Evolutionary conservation across 2,113 vertebrate genomes (phyloP).

Genomic region (Otis tarda): DNA sequence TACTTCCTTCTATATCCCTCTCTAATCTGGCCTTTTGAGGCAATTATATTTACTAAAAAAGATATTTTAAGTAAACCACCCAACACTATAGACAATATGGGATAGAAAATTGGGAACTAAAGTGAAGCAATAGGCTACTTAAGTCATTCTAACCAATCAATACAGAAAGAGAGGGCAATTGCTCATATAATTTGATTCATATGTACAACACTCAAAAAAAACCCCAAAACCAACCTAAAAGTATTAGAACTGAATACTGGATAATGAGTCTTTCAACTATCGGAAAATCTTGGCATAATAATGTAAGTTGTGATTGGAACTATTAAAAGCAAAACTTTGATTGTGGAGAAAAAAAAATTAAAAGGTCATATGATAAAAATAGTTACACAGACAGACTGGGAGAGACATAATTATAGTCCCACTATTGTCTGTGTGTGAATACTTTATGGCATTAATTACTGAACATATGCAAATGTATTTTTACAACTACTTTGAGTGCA

Average conservation of each 20-base stretch:
- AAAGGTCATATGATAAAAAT: constrained; percentile 24
- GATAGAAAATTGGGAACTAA: constrained; percentile 20
- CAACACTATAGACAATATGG: not conserved
- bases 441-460: constrained; percentile 53
- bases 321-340: constrained; percentile 46
- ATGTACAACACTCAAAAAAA: not conserved
- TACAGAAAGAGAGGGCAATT: constrained; percentile 8
- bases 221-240: not conserved
- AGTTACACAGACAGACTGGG: constrained; percentile 26
- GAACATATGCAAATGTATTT: constrained; percentile 47
- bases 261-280: constrained; percentile 47
- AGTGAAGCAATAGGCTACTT: not conserved
- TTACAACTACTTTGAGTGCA: not conserved
- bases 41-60: constrained; percentile 50
- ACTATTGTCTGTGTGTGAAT: constrained; percentile 38
- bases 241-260: not conserved
- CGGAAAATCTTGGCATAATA: constrained; percentile 41
- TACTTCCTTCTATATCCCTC: not conserved
- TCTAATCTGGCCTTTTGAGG: constrained; percentile 22
- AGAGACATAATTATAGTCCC: constrained; percentile 26
- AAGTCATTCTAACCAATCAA: not conserved
- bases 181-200: constrained; percentile 50
- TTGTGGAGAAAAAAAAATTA: not conserved
- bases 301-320: not conserved
- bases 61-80: constrained; percentile 14